Conservation (phyloP, 2,113 vertebrate genomes). For the Anguilla japonica region DNA sequence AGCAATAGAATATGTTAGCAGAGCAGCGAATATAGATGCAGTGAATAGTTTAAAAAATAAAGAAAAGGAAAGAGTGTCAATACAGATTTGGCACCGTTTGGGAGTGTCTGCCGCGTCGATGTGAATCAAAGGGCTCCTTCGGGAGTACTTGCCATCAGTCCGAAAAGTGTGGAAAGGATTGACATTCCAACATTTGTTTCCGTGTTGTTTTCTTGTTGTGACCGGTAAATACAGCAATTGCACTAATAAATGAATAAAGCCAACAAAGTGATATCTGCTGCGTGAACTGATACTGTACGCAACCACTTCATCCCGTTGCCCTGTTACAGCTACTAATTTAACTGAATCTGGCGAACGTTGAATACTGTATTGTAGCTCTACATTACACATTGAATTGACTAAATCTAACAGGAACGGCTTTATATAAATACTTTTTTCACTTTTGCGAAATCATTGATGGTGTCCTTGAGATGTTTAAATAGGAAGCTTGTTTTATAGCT, state of each 20-base stretch:
- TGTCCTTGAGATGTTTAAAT: too few relatives aligned
- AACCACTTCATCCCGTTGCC: background rate
- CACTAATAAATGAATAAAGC: background rate
- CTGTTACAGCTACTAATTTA: background rate
- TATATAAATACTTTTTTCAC: too few relatives aligned
- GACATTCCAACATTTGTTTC: background rate
- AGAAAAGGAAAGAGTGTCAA: background rate
- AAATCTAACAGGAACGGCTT: background rate
- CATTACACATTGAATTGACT: background rate
- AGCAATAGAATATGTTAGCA: background rate
- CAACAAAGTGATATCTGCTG: background rate
- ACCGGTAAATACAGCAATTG: background rate
- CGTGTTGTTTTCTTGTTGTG: background rate
- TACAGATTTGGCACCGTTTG: background rate
- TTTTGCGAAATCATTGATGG: too few relatives aligned
- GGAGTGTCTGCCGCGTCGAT: slow-evolving; percentile 14
- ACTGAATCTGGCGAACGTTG: background rate
- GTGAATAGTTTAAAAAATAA: background rate
- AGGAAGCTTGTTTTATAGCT: too few relatives aligned
- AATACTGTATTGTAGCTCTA: background rate
- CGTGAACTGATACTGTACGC: background rate
- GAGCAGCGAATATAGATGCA: background rate
- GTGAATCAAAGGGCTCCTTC: background rate
- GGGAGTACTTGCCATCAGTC: background rate
- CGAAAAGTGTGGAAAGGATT: too few relatives aligned